Conservation (phyloP, 2,888 invertebrate species). For the Mimachlamys varia region DNA sequence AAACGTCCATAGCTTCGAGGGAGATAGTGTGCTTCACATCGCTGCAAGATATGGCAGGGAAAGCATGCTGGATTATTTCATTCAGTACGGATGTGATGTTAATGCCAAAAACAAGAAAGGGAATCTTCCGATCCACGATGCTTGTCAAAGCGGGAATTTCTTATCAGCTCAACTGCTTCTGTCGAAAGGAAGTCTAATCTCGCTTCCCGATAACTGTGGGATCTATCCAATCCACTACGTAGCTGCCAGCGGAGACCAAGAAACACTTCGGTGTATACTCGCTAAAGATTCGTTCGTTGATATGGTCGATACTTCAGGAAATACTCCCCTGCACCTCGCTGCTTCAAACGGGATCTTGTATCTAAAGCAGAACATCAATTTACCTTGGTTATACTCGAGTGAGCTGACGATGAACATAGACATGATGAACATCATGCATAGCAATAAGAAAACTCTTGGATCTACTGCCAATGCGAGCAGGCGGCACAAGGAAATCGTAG, state of each 20-base stretch:
- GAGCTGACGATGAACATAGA: constrained; percentile 3
- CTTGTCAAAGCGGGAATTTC: constrained; percentile 10
- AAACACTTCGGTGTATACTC: constrained; percentile 44
- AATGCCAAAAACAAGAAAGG: constrained; percentile 26
- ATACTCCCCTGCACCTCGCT: constrained; percentile 56
- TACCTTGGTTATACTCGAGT: not conserved
- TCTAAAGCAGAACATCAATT: not conserved
- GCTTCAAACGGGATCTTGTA: constrained; percentile 43
- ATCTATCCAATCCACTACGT: constrained; percentile 53
- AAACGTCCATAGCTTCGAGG: constrained; percentile 37
- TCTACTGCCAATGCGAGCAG: not conserved
- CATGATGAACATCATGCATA: not conserved
- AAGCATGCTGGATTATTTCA: constrained; percentile 42
- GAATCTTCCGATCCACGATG: constrained; percentile 12
- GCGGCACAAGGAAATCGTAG: not conserved
- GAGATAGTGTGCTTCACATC: constrained; percentile 48
- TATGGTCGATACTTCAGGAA: constrained; percentile 46
- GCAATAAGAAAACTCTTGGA: not conserved
- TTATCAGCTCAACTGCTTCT: not conserved
- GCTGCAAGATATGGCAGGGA: constrained; percentile 48
- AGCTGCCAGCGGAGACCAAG: constrained; percentile 52
- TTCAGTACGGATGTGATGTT: not conserved
- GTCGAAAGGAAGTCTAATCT: not conserved
- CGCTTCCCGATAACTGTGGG: not conserved
- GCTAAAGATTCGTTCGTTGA: constrained; percentile 42